Conservation (phyloP, 2,797 vertebrate species). For the Phrynocephalus guinanensis region DNA sequence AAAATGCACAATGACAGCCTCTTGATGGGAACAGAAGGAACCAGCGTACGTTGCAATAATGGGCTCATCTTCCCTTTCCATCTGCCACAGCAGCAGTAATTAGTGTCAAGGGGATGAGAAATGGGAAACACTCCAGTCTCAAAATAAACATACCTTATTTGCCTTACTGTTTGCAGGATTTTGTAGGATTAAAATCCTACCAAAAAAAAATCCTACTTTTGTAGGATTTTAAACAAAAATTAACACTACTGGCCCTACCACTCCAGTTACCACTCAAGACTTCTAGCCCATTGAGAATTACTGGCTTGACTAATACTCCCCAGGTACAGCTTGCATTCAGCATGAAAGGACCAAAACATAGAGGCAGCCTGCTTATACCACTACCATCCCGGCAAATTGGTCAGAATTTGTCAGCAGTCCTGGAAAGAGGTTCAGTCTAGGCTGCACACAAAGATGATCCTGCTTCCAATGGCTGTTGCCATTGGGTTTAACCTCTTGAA, state of each 20-base stretch:
- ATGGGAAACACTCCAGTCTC: not conserved
- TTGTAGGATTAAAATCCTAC: too few relatives aligned
- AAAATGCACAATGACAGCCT: not conserved
- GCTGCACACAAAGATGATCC: not conserved
- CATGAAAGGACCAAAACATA: not conserved
- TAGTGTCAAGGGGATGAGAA: not conserved
- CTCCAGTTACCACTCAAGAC: not conserved
- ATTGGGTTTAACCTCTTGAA: not conserved
- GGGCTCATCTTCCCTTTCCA: not conserved
- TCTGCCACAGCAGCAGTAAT: not conserved
- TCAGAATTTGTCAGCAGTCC: not conserved
- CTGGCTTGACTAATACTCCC: not conserved
- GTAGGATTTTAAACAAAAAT: constrained; percentile 9
- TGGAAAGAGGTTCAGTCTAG: not conserved
- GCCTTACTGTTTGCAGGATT: not conserved
- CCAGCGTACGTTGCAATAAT: not conserved
- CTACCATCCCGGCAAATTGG: not conserved
- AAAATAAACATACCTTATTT: not conserved
- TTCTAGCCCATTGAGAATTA: not conserved
- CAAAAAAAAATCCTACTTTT: not conserved
- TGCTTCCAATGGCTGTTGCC: not conserved
- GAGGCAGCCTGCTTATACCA: too few relatives aligned
- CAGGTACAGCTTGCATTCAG: not conserved
- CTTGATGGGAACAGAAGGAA: not conserved
- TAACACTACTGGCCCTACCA: not conserved